Evolutionary conservation across 2,888 invertebrate genomes (phyloP).

Genomic region (Tipula helvola): DNA sequence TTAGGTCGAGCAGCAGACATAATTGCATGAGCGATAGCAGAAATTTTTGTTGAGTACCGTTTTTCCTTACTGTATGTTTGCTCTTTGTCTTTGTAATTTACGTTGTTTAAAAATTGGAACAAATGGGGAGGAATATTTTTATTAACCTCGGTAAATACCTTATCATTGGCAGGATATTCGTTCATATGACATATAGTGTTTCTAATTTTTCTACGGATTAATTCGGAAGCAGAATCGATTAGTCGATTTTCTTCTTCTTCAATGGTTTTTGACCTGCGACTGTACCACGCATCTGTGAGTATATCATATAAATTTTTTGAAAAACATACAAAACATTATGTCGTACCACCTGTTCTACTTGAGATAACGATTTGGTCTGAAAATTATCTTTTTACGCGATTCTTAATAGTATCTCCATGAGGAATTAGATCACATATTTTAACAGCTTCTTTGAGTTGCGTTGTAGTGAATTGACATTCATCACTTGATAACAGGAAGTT

Average conservation of each 20-base stretch:
- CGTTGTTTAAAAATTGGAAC: too few species aligned
- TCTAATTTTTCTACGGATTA: background rate
- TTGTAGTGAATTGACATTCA: too few species aligned
- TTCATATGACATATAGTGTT: background rate
- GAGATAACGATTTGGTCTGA: too few species aligned
- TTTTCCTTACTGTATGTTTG: background rate
- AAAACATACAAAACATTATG: too few species aligned
- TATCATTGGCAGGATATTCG: background rate
- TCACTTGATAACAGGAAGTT: too few species aligned
- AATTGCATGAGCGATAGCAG: background rate
- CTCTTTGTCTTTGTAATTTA: background rate
- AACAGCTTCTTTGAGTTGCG: too few species aligned
- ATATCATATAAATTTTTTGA: background rate
- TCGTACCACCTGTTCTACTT: too few species aligned
- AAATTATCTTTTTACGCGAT: too few species aligned
- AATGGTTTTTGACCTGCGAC: background rate
- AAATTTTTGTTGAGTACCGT: background rate
- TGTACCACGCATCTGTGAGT: background rate
- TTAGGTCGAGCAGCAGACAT: background rate
- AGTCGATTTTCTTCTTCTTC: background rate
- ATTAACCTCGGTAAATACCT: background rate
- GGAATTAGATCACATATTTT: too few species aligned
- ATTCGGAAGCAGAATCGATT: too few species aligned
- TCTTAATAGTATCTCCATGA: too few species aligned
- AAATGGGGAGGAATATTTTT: background rate